Evolutionary conservation across 2,888 invertebrate species (phyloP).

Genomic region (Zygaena filipendulae): DNA sequence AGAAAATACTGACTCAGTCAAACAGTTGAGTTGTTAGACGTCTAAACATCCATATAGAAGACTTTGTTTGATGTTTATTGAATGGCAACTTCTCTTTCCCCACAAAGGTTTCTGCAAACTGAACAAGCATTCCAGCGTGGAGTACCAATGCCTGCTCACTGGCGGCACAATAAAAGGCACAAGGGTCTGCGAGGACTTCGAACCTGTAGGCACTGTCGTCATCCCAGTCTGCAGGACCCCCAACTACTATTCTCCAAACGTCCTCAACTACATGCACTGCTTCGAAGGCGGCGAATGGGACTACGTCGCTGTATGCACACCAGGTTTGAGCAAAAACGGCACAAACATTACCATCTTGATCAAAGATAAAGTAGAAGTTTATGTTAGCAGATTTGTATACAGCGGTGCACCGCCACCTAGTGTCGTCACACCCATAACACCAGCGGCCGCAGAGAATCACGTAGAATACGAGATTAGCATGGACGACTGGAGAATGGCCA

Average conservation of each 20-base stretch:
- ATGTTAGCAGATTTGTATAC: slow-evolving; percentile 20
- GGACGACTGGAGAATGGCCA: slow-evolving; percentile 29
- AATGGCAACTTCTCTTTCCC: no score
- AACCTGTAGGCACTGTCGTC: slow-evolving; percentile 19
- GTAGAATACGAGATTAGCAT: slow-evolving; percentile 25
- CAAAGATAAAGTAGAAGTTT: slow-evolving; percentile 28
- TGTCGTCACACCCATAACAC: slow-evolving; percentile 27
- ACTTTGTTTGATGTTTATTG: neutral
- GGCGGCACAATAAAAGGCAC: slow-evolving; percentile 18
- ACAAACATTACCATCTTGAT: slow-evolving; percentile 34
- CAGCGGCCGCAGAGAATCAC: no score
- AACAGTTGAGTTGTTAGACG: no score
- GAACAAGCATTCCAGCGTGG: slow-evolving; percentile 22
- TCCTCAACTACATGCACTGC: slow-evolving; percentile 1
- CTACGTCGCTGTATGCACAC: slow-evolving; percentile 26
- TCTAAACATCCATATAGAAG: no score
- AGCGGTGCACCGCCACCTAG: slow-evolving; percentile 27
- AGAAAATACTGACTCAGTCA: no score
- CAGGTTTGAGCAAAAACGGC: slow-evolving; percentile 36
- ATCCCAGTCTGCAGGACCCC: neutral
- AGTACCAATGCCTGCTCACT: slow-evolving; percentile 22
- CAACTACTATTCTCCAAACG: slow-evolving; percentile 1
- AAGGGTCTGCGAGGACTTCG: slow-evolving; percentile 21
- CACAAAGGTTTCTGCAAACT: slow-evolving; percentile 30
- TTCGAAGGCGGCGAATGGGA: slow-evolving; percentile 27